phyloP scores from a whole-genome alignment of 53 echinoderm and acorn worm species.

The Echinometra lucunter region DNA sequence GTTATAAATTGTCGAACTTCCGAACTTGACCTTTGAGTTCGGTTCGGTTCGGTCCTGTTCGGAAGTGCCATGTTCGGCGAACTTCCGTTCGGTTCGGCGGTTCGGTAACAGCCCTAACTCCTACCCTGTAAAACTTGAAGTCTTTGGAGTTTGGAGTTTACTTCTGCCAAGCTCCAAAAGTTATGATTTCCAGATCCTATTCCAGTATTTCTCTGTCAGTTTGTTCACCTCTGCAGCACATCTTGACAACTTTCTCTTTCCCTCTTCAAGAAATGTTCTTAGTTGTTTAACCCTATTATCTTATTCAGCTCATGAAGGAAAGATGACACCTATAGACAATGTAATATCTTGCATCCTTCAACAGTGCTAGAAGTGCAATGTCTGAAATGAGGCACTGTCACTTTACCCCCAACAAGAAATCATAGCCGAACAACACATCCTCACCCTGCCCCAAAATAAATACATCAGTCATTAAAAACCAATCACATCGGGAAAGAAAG shows the following conservation, averaged over 20 bases:
- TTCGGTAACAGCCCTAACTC: too few relatives aligned
- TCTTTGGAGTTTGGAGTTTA: too few relatives aligned
- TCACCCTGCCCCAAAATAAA: conserved; percentile 39
- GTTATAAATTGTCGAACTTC: too few relatives aligned
- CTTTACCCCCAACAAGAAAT: conserved; percentile 25
- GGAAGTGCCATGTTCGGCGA: too few relatives aligned
- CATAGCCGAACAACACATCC: not conserved
- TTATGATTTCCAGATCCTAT: too few relatives aligned
- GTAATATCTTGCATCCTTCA: not conserved
- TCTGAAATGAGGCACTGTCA: not conserved
- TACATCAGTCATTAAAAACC: conserved; percentile 17
- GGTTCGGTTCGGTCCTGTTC: too few relatives aligned
- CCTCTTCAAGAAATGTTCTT: not conserved
- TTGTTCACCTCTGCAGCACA: not conserved
- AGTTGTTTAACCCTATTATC: not conserved
- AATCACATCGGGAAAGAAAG: not conserved
- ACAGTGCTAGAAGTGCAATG: not conserved
- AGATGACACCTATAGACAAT: not conserved
- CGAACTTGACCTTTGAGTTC: too few relatives aligned
- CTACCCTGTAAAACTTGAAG: too few relatives aligned
- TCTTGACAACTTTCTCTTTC: not conserved
- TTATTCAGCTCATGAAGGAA: not conserved
- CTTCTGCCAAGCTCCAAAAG: too few relatives aligned
- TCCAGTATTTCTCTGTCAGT: too few relatives aligned
- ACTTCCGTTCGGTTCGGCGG: too few relatives aligned